These are phyloP conservation scores for Indicator maculatus DNA, from an alignment of 2,113 vertebrate species.

Conservation along the genomic window DNA sequence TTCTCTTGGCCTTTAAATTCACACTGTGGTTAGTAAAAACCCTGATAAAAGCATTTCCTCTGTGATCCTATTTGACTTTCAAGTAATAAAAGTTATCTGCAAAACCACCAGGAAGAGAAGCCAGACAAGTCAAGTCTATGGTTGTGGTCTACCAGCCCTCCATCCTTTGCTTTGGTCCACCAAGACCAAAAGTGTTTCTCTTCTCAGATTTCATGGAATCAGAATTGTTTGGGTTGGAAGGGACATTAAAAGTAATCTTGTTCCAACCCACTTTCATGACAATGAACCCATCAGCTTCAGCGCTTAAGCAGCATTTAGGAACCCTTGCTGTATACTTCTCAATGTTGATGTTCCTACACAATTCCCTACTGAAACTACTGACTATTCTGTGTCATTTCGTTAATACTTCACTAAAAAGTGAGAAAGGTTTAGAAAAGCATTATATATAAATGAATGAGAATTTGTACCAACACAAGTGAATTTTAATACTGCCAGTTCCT, in stretches of 20 bases:
- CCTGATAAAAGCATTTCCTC: not conserved
- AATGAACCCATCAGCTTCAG: not conserved
- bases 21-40: not conserved
- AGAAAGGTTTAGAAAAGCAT: not conserved
- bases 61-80: not conserved
- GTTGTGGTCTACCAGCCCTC: not conserved
- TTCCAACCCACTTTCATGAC: not conserved
- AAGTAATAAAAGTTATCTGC: not conserved
- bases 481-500: not conserved
- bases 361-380: not conserved
- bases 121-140: fast-evolving
- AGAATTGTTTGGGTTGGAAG: not conserved
- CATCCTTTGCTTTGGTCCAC: not conserved
- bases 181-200: not conserved
- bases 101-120: not conserved
- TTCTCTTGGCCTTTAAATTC: not conserved
- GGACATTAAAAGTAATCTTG: not conserved
- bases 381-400: not conserved
- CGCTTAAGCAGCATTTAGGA: not conserved
- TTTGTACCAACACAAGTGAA: not conserved
- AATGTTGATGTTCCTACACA: not conserved
- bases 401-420: not conserved
- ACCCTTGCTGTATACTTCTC: not conserved
- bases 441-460: not conserved
- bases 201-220: not conserved